Conservation (phyloP, 2,888 invertebrate genomes). For the Alloscopus bannaensis region DNA sequence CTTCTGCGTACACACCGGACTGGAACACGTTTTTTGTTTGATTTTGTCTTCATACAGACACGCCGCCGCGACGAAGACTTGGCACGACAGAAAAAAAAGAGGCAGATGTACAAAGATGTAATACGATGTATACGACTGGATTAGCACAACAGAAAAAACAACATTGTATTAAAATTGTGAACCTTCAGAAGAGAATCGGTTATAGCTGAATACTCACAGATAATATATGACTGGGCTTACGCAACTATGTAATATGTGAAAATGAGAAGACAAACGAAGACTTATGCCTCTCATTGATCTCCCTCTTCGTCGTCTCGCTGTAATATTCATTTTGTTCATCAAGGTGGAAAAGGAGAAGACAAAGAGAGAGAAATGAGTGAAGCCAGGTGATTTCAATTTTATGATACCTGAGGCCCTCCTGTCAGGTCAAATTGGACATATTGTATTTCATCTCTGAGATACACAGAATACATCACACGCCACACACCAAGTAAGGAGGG, state of each 20-base stretch:
- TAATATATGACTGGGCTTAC: not conserved
- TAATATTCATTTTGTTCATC: not conserved
- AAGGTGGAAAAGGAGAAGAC: not conserved
- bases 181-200: too few species aligned
- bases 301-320: too few species aligned
- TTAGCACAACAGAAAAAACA: too few species aligned
- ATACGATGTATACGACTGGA: too few species aligned
- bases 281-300: not conserved
- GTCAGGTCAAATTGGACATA: conserved; percentile 31
- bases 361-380: not conserved
- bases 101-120: conserved; percentile 11
- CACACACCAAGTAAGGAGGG: too few species aligned
- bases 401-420: conserved; percentile 26
- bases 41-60: not conserved
- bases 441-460: too few species aligned
- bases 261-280: not conserved
- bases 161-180: conserved; percentile 21
- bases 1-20: not conserved
- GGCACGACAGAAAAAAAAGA: conserved; percentile 23
- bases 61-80: not conserved
- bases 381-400: conserved; percentile 39
- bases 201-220: too few species aligned
- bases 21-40: conserved; percentile 3
- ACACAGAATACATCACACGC: conserved; percentile 8
- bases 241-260: conserved; percentile 18